Percentiles rank a stretch among this genome's conserved stretches.
phyloP scores from a whole-genome alignment of 2,113 vertebrate species.

The Ictalurus furcatus region DNA sequence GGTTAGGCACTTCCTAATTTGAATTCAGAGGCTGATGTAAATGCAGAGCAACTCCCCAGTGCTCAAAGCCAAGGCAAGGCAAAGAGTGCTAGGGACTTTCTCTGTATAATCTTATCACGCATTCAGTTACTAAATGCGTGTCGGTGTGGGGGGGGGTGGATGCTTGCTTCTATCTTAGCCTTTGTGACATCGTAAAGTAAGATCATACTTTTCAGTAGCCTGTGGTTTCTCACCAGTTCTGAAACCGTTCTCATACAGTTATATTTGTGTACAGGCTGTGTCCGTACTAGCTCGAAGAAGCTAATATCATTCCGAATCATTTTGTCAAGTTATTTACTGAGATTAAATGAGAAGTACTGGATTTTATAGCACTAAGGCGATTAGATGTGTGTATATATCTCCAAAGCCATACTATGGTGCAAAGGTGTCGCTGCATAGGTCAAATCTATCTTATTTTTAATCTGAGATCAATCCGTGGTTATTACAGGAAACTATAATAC shows the following conservation, averaged over 20 bases:
- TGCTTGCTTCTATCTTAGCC: background rate
- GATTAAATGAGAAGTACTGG: background rate
- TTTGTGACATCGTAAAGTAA: background rate
- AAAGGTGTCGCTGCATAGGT: background rate
- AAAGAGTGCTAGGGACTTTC: conserved; percentile 23
- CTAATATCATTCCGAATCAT: background rate
- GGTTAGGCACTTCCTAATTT: conserved; percentile 26
- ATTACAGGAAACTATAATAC: conserved; percentile 20
- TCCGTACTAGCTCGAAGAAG: too few species aligned
- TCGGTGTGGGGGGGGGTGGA: background rate
- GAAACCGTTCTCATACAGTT: background rate
- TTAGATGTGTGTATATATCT: background rate
- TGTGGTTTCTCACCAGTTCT: background rate
- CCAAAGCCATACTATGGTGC: background rate
- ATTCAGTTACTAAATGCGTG: background rate
- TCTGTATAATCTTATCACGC: background rate
- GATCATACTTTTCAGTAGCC: background rate
- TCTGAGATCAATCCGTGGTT: conserved; percentile 24
- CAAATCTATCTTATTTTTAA: conserved; percentile 10
- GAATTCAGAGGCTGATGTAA: conserved; percentile 38
- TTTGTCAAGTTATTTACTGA: background rate
- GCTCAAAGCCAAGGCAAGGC: background rate
- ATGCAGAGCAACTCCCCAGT: conserved; percentile 2
- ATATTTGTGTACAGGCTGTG: background rate
- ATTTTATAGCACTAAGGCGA: background rate